Evolutionary conservation across 2,888 invertebrate genomes (phyloP), one percentile per base, ranked within the genome.

Genomic region (Caenorhabditis doughertyi): DNA sequence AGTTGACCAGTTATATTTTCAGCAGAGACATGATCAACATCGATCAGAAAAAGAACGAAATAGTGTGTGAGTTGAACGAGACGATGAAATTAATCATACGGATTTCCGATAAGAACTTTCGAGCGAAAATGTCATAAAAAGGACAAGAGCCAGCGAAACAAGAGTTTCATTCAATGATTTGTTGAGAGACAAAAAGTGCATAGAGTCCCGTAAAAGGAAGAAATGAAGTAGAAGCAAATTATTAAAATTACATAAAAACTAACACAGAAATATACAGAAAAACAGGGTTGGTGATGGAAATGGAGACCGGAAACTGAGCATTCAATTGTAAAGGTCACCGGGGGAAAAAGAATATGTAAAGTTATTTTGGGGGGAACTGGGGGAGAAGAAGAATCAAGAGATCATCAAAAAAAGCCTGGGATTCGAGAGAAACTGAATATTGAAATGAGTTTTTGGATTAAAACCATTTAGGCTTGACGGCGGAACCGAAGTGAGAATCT

Each of bases 401-500:
- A 79, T 79, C 77, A 49, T 27, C 13, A 35, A 23, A 51, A 47
- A 64, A 62, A 64, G 67, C 70, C 65, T 72, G 80, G 65, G 44
- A 51, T 44, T 39, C 18, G 56, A 70, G 55, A 55, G 60, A 65
- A 35, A 18, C 3, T 9, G 29, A 42, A 27, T 13, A 56, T 47
- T 4, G 47, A 60, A 23, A 47, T 47, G 44, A 58, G 42, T n/a
- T n/a, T n/a, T n/a, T n/a, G 2, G 32, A 64, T 32, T 62, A 51
- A 51, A 55, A 21, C 60, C 13, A 21, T 13, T 76, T 80, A 88
- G 51, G 73, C 53, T 83, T 90, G 91, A 11, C 90, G 84, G 42
- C 89, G 89, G 86, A 87, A 91, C 13, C 91, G 87, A 18, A 91
- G 86, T 8, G 91, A 89, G 81, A 91, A 91, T 35, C 91, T 85